These are phyloP conservation scores for Ceriagrion tenellum DNA, from an alignment of 2,888 invertebrate genomes.

Conservation along the genomic window DNA sequence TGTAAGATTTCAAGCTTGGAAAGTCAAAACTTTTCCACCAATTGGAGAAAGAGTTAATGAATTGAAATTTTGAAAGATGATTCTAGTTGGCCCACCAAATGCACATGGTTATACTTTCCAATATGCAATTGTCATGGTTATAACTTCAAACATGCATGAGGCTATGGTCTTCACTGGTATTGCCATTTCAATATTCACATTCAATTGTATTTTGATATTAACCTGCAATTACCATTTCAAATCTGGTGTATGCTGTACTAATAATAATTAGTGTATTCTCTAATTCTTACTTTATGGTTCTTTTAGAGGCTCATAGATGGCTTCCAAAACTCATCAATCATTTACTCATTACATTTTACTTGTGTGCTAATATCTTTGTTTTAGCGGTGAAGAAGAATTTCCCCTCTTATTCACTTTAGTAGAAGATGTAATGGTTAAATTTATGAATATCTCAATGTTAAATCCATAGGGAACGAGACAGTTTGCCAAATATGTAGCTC, in stretches of 20 bases:
- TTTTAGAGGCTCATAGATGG: background rate
- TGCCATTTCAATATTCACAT: background rate
- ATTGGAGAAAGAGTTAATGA: too few relatives aligned
- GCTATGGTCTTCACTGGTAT: background rate
- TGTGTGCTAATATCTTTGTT: background rate
- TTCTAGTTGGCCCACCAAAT: too few relatives aligned
- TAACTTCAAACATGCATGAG: too few relatives aligned
- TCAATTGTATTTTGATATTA: background rate
- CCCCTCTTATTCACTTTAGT: background rate
- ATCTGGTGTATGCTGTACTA: background rate
- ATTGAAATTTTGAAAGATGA: too few relatives aligned
- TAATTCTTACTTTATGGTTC: background rate
- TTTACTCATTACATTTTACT: background rate
- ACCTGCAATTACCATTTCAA: background rate
- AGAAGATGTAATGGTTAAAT: background rate
- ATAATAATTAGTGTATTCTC: background rate
- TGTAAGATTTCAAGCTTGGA: too few relatives aligned
- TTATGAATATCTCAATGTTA: slow-evolving; percentile 68
- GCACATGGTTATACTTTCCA: too few relatives aligned
- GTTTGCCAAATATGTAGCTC: slow-evolving; percentile 91
- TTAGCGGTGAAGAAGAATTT: background rate
- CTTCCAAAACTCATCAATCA: background rate
- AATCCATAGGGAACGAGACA: slow-evolving; percentile 90
- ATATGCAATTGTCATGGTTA: too few relatives aligned
- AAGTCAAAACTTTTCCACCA: too few relatives aligned